phyloP scores from a whole-genome alignment of 2,113 vertebrate species.

The Galeopterus variegatus region DNA sequence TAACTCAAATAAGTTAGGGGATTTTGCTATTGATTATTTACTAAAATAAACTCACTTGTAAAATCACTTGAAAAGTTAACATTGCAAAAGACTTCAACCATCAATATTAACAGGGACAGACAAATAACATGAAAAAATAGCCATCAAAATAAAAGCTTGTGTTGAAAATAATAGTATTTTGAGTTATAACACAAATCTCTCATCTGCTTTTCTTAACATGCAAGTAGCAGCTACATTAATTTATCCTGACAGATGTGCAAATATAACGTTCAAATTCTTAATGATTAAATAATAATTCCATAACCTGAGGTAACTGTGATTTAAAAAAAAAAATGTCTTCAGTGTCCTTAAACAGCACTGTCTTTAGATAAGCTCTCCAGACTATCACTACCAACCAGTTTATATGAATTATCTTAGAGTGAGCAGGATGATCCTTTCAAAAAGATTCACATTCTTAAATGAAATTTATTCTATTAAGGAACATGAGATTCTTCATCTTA shows the following conservation, averaged over 20 bases:
- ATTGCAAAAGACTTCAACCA: neutral
- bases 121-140: neutral
- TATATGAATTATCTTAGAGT: neutral
- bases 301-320: slow-evolving; percentile 83
- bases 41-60: neutral
- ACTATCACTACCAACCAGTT: neutral
- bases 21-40: slow-evolving; percentile 6
- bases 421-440: slow-evolving; percentile 4
- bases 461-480: neutral
- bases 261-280: slow-evolving; percentile 86
- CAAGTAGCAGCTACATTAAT: slow-evolving; percentile 61
- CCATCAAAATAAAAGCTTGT: neutral
- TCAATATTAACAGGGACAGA: neutral
- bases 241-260: slow-evolving; percentile 83
- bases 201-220: slow-evolving; percentile 76
- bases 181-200: slow-evolving; percentile 3
- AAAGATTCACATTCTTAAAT: neutral
- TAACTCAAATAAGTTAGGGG: slow-evolving; percentile 21
- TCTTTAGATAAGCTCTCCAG: neutral
- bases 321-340: slow-evolving; percentile 76
- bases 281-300: slow-evolving; percentile 85
- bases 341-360: neutral
- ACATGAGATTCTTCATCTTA: neutral
- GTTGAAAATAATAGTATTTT: slow-evolving; percentile 60
- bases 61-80: slow-evolving; percentile 56